Conservation (phyloP, 2,113 vertebrate genomes). For the Neofelis nebulosa region DNA sequence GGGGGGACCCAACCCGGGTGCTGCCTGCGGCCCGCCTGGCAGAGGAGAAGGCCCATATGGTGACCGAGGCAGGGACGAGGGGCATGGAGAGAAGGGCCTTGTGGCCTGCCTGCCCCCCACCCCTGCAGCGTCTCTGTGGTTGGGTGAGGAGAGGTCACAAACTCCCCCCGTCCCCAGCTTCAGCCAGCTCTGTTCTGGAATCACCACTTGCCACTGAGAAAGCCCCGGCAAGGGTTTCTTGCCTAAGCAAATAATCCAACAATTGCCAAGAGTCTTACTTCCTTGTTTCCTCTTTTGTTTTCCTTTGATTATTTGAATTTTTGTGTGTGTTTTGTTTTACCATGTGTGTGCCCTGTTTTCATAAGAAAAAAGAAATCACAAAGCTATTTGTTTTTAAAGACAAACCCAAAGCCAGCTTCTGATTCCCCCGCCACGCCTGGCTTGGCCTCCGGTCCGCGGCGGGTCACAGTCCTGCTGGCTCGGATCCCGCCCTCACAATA, state of each 20-base stretch:
- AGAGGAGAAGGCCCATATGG: neutral
- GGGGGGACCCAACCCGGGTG: neutral
- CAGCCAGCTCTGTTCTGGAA: neutral
- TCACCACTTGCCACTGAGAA: accelerated
- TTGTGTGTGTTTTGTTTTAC: neutral
- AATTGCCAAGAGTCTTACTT: neutral
- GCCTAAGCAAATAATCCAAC: slow-evolving; percentile 8
- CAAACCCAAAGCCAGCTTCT: neutral
- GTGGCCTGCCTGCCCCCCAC: neutral
- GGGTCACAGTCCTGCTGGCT: neutral
- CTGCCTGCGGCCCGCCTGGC: neutral
- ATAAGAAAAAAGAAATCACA: slow-evolving; percentile 31
- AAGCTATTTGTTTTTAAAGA: slow-evolving; percentile 57
- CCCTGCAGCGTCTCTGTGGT: accelerated
- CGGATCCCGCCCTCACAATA: accelerated
- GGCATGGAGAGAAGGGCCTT: accelerated
- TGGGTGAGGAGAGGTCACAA: accelerated
- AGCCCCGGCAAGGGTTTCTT: neutral
- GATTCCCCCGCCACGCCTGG: neutral
- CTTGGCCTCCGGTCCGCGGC: neutral
- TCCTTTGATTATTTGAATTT: slow-evolving; percentile 22
- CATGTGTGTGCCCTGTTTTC: neutral
- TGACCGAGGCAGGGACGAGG: neutral
- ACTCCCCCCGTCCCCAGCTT: accelerated
- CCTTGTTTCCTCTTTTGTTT: slow-evolving; percentile 42